Percentiles rank a stretch among this genome's conserved stretches.
Evolutionary conservation across 1,140 invertebrate species (phyloP).

Genomic region (Pachypeltis micranthus): DNA sequence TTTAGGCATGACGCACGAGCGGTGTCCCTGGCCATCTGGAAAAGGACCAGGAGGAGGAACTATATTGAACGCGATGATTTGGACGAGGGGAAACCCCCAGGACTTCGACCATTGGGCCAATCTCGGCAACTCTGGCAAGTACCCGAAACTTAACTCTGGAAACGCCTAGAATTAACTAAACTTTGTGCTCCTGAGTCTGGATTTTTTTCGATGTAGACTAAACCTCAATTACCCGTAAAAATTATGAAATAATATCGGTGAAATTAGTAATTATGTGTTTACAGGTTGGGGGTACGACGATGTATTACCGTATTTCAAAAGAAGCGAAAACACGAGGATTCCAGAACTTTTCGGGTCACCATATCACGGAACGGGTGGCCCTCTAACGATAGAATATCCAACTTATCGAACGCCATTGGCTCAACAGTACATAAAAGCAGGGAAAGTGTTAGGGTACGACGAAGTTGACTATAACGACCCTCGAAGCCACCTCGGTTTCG

Average conservation of each 20-base stretch:
- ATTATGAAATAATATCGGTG: no score
- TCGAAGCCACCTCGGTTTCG: constrained; percentile 40
- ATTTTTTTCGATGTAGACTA: no score
- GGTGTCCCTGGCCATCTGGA: constrained; percentile 46
- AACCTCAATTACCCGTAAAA: no score
- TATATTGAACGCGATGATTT: constrained; percentile 78
- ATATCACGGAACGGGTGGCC: constrained; percentile 45
- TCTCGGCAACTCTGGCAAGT: constrained; percentile 17
- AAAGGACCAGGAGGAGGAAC: constrained; percentile 59
- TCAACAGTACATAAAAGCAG: constrained; percentile 49
- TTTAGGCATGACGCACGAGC: constrained; percentile 36
- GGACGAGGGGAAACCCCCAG: constrained; percentile 61
- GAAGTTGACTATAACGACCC: constrained; percentile 54
- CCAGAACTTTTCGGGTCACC: constrained; percentile 35
- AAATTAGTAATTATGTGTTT: no score
- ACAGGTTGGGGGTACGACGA: constrained; percentile 53
- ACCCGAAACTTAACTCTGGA: no score
- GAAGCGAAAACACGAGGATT: constrained; percentile 44
- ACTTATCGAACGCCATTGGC: constrained; percentile 39
- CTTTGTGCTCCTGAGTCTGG: no score
- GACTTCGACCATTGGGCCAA: constrained; percentile 60
- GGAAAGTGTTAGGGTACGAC: constrained; percentile 43
- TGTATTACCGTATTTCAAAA: constrained; percentile 53
- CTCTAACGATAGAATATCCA: constrained; percentile 40
- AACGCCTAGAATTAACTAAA: no score